phyloP scores from a whole-genome alignment of 1,140 invertebrate genomes.

The Hetaerina americana region DNA sequence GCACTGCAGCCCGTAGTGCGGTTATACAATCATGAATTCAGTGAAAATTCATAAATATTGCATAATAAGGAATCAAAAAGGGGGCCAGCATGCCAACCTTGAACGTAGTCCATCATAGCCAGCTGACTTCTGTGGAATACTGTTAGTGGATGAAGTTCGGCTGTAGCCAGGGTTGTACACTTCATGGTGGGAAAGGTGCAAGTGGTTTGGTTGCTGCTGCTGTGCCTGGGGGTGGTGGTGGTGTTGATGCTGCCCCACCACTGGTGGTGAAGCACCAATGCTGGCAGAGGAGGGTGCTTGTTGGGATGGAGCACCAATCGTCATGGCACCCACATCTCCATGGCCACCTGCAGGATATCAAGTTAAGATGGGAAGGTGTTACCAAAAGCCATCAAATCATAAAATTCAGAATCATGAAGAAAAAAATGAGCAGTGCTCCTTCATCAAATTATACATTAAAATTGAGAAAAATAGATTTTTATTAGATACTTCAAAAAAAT shows the following conservation, averaged over 20 bases:
- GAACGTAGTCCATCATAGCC: not conserved
- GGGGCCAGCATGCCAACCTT: too few relatives aligned
- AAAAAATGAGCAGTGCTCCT: too few relatives aligned
- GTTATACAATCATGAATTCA: too few relatives aligned
- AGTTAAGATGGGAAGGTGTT: too few relatives aligned
- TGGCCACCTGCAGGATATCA: not conserved
- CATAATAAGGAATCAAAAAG: too few relatives aligned
- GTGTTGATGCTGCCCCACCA: not conserved
- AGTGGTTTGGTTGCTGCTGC: constrained; percentile 32
- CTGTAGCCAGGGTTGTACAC: constrained; percentile 57
- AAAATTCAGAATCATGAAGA: too few relatives aligned
- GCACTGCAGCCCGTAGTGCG: too few relatives aligned
- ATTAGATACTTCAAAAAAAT: too few relatives aligned
- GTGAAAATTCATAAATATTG: too few relatives aligned
- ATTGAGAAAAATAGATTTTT: too few relatives aligned
- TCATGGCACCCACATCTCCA: not conserved
- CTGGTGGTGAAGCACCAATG: not conserved
- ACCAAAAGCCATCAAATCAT: too few relatives aligned
- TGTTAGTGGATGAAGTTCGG: constrained; percentile 51
- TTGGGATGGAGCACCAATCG: not conserved
- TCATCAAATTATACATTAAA: too few relatives aligned
- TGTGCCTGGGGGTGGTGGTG: not conserved
- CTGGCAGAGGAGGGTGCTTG: not conserved
- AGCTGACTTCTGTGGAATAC: constrained; percentile 31
- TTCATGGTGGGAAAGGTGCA: constrained; percentile 39